Evolutionary conservation across 2,113 vertebrate genomes (phyloP).

Genomic region (Lagopus leucura): DNA sequence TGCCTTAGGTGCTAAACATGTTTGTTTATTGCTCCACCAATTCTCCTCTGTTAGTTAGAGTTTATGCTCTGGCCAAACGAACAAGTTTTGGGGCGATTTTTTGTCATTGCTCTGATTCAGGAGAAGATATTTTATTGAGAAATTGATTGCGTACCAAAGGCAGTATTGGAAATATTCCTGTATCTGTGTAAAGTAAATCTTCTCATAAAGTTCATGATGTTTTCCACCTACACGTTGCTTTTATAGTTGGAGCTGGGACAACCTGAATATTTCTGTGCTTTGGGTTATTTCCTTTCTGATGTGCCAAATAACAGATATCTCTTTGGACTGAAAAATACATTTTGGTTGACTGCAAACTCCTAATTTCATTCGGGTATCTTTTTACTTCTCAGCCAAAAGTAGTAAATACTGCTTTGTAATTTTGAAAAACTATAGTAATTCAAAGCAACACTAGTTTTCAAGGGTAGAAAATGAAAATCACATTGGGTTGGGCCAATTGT

Average conservation of each 20-base stretch:
- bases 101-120: neutral
- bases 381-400: neutral
- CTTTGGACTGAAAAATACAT: neutral
- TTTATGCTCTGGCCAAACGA: slow-evolving; percentile 7
- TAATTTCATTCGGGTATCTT: neutral
- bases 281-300: neutral
- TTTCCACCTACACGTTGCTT: neutral
- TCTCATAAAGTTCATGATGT: neutral
- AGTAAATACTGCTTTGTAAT: neutral
- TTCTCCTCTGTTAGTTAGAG: slow-evolving; percentile 4
- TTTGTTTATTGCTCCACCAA: slow-evolving; percentile 46
- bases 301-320: neutral
- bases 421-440: neutral
- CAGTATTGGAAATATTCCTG: slow-evolving; percentile 6
- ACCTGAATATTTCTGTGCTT: neutral
- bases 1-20: slow-evolving; percentile 54
- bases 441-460: neutral
- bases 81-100: neutral
- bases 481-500: neutral
- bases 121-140: neutral
- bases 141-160: neutral
- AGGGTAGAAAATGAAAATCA: neutral
- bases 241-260: neutral
- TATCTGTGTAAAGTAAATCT: neutral
- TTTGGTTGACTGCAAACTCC: neutral